Evolutionary conservation across 2,888 invertebrate genomes (phyloP).

Genomic region (Rhabditoides inermis): DNA sequence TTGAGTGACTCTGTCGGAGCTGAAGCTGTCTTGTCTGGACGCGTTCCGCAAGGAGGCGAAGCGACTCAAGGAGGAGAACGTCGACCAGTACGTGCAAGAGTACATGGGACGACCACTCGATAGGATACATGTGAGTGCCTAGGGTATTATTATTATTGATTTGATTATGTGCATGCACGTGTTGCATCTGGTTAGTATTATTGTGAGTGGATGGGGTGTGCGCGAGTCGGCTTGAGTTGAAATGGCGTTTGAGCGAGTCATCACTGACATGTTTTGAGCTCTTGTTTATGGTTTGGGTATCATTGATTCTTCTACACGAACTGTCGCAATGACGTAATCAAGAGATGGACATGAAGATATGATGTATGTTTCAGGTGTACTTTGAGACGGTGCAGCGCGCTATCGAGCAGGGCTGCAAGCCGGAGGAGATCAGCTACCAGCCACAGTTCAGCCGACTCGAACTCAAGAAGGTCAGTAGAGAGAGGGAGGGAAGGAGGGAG

Average conservation of each 20-base stretch:
- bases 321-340: no score
- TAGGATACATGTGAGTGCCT: constrained; percentile 68
- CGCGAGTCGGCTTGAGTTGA: no score
- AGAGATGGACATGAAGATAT: background rate
- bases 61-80: constrained; percentile 77
- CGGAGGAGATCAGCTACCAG: constrained; percentile 94
- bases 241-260: no score
- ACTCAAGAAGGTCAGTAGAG: constrained; percentile 73
- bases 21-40: constrained; percentile 83
- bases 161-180: no score
- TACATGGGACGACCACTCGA: constrained; percentile 87
- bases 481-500: no score
- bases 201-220: no score
- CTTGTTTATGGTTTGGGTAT: no score
- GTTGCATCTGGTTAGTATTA: no score
- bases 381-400: constrained; percentile 91
- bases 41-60: constrained; percentile 79
- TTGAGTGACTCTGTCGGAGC: constrained; percentile 63
- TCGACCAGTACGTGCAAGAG: constrained; percentile 81
- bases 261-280: no score
- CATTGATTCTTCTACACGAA: no score
- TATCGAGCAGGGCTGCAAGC: constrained; percentile 80
- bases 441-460: constrained; percentile 94
- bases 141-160: background rate
- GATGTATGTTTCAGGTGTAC: constrained; percentile 66